Evolutionary conservation across 2,797 vertebrate genomes (phyloP).

Genomic region (Hemibagrus guttatus): DNA sequence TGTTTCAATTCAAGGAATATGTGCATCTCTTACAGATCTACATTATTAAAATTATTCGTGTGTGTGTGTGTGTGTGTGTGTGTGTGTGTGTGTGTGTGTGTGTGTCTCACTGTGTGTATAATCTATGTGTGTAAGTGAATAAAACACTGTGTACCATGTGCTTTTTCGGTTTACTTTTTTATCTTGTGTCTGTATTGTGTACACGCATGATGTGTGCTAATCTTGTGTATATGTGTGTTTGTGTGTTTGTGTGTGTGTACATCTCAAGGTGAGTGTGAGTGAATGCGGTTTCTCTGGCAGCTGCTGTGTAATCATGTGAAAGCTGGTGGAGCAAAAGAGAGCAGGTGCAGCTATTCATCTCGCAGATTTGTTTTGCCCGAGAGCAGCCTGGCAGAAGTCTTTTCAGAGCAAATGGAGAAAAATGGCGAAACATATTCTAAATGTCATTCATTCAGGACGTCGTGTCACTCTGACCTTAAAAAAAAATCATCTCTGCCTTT

Average conservation of each 20-base stretch:
- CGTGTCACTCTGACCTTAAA: slow-evolving; percentile 84
- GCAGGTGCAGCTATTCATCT: slow-evolving; percentile 59
- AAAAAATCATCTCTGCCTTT: slow-evolving; percentile 79
- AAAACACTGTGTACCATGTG: not conserved
- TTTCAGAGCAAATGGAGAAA: slow-evolving; percentile 75
- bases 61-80: not conserved
- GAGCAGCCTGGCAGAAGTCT: slow-evolving; percentile 55
- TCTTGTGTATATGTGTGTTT: not conserved
- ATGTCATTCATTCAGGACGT: slow-evolving; percentile 84
- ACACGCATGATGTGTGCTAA: slow-evolving; percentile 22
- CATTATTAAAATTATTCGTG: not conserved
- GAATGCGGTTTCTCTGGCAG: slow-evolving; percentile 48
- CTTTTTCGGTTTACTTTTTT: not conserved
- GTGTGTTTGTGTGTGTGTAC: slow-evolving; percentile 18
- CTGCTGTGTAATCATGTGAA: slow-evolving; percentile 60
- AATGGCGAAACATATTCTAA: slow-evolving; percentile 81
- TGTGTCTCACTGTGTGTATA: not conserved
- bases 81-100: slow-evolving; percentile 3
- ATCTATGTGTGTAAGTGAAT: slow-evolving; percentile 23
- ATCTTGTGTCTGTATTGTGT: slow-evolving; percentile 14
- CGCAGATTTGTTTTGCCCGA: slow-evolving; percentile 57
- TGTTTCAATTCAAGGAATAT: not conserved
- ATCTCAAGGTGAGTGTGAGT: slow-evolving; percentile 50
- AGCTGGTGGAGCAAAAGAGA: slow-evolving; percentile 54
- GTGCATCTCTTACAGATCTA: not conserved